These are phyloP conservation scores for Sipunculus nudus DNA, from an alignment of 2,888 invertebrate genomes.

Conservation along the genomic window DNA sequence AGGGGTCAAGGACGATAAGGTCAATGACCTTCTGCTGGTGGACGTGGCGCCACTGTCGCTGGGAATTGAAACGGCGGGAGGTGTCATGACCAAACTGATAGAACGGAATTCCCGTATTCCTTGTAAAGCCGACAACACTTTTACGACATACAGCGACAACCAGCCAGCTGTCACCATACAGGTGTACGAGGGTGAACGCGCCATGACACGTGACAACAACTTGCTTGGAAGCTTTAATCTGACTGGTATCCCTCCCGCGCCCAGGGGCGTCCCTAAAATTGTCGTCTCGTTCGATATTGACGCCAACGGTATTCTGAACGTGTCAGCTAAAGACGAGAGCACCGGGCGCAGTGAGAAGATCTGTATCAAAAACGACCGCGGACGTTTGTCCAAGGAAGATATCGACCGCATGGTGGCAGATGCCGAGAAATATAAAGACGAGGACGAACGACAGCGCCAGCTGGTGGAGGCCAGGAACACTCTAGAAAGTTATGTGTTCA, in stretches of 20 bases:
- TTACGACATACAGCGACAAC: constrained; percentile 91
- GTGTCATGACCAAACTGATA: constrained; percentile 55
- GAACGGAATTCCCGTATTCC: constrained; percentile 62
- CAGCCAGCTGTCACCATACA: constrained; percentile 70
- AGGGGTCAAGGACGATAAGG: constrained; percentile 70
- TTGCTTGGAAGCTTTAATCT: constrained; percentile 60
- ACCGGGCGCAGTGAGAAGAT: constrained; percentile 84
- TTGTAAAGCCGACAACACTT: constrained; percentile 66
- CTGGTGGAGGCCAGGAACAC: constrained; percentile 51
- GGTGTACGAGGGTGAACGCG: constrained; percentile 92
- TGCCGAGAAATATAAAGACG: constrained; percentile 55
- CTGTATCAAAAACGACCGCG: constrained; percentile 87
- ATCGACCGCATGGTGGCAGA: constrained; percentile 76
- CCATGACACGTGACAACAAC: constrained; percentile 95
- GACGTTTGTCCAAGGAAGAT: constrained; percentile 82
- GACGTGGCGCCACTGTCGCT: constrained; percentile 72
- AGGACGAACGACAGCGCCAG: constrained; percentile 58
- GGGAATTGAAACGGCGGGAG: constrained; percentile 71
- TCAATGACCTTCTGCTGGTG: constrained; percentile 82
- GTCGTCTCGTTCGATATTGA: constrained; percentile 85
- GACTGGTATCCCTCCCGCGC: constrained; percentile 62
- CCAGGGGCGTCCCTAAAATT: constrained; percentile 61
- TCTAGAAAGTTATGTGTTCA: constrained; percentile 53
- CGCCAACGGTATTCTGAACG: constrained; percentile 81
- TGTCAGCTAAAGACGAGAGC: constrained; percentile 73